phyloP scores from a whole-genome alignment of 2,113 vertebrate species.

The Capra hircus region DNA sequence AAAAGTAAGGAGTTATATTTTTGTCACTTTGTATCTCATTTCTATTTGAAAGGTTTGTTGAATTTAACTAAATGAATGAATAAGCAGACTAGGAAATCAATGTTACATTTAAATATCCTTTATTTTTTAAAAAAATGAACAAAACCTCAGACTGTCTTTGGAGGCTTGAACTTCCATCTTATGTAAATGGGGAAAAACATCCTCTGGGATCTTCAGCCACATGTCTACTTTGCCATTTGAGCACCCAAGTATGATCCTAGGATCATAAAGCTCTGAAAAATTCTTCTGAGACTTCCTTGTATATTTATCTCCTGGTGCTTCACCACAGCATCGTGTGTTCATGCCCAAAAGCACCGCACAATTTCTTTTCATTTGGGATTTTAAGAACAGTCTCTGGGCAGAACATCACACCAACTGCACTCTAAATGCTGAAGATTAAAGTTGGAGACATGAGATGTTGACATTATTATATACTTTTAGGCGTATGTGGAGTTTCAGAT shows the following conservation, averaged over 20 bases:
- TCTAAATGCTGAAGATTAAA: slow-evolving; percentile 33
- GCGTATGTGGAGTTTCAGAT: neutral
- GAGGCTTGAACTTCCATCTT: neutral
- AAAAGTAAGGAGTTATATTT: neutral
- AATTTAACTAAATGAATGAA: neutral
- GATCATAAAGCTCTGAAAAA: neutral
- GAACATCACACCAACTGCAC: neutral
- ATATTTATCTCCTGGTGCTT: neutral
- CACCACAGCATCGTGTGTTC: neutral
- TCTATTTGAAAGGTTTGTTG: neutral
- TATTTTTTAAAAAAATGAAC: neutral
- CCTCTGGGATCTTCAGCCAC: neutral
- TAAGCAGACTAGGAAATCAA: neutral
- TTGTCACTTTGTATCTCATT: neutral
- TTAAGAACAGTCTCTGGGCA: neutral
- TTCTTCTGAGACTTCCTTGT: neutral
- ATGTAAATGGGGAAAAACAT: neutral
- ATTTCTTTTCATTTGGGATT: slow-evolving; percentile 27
- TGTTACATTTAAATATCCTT: neutral
- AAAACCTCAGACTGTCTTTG: neutral
- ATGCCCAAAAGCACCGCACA: neutral
- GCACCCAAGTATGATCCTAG: neutral
- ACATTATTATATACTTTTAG: neutral
- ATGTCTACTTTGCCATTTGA: neutral
- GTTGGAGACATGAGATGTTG: neutral